These are phyloP conservation scores for Heteropelma amictum DNA, from an alignment of 2,888 invertebrate genomes.

Conservation along the genomic window DNA sequence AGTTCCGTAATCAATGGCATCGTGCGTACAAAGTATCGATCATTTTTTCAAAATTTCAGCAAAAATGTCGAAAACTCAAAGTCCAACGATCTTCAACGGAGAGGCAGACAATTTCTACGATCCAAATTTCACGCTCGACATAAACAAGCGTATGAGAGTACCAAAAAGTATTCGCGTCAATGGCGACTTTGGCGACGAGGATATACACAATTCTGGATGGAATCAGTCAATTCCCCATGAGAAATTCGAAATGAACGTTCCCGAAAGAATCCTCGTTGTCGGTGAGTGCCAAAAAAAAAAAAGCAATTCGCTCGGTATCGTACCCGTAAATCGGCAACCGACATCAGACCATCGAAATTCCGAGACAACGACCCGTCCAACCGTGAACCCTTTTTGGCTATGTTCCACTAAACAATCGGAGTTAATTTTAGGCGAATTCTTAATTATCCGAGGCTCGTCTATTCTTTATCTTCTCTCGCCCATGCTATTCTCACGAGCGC, in stretches of 20 bases:
- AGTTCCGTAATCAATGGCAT: not conserved
- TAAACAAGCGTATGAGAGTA: slow-evolving; percentile 89
- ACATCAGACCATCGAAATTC: too few relatives aligned
- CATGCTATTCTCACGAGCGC: not conserved
- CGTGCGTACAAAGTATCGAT: not conserved
- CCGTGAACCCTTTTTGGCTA: too few relatives aligned
- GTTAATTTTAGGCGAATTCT: slow-evolving; percentile 47
- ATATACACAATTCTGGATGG: slow-evolving; percentile 82
- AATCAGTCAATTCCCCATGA: slow-evolving; percentile 79
- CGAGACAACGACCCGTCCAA: too few relatives aligned
- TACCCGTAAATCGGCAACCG: too few relatives aligned
- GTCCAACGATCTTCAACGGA: slow-evolving; percentile 82
- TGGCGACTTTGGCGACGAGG: slow-evolving; percentile 83
- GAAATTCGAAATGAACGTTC: slow-evolving; percentile 94
- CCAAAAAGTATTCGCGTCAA: slow-evolving; percentile 89
- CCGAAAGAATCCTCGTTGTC: slow-evolving; percentile 93
- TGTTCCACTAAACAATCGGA: slow-evolving; percentile 13
- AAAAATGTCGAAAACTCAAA: slow-evolving; percentile 82
- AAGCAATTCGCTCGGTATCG: not conserved
- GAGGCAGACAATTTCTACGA: slow-evolving; percentile 82
- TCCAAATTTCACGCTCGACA: slow-evolving; percentile 87
- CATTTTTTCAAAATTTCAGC: too few relatives aligned
- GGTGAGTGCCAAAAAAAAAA: slow-evolving; percentile 82
- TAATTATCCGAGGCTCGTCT: slow-evolving; percentile 28
- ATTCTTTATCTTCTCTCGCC: not conserved